Base-by-base conservation (phyloP, 2,113 vertebrate species). In the Onychostoma macrolepis region DNA sequence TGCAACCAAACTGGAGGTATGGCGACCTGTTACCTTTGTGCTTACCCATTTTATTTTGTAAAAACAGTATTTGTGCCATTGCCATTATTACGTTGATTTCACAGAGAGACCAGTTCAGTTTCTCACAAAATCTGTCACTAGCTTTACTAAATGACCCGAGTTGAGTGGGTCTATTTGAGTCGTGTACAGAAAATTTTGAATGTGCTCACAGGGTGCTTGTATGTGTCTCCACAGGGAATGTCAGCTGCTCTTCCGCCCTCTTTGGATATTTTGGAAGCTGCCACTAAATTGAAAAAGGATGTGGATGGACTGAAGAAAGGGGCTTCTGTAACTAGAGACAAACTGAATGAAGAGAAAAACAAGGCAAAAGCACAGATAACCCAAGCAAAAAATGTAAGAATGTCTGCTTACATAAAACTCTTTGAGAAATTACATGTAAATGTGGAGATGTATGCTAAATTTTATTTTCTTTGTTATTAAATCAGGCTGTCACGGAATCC, bases 1-100 rank as follows among this genome's bases (percentile, higher is more conserved):
- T 79, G 82, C 94, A 2, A n/a, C 10, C 0, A 56, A 83, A 6
- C 94, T 98, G 83, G 94, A 97, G 97, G 98, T 99, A 86, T 21
- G 33, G 43, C 2, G 74, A 85, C 10, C 48, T 36, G 11, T 2
- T 6, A 0, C 4, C 38, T 28, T 36, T 21, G 10, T 53, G 15
- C 19, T 11, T 19, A 43, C 24, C 48, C 9, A 21, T 15, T 33
- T 61, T 19, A 33, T 83, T 69, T 71, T 0, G 26, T 21, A 24
- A 74, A 72, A 76, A 48, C 41, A 10, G 19, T 71, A 38, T 71
- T 41, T 50, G 21, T 67, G 43, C 74, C 61, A 48, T 26, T 67
- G 85, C 10, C 10, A 33, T 80, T 61, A 28, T 61, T 41, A n/a
- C 0, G 6, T 38, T 2, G 5, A 36, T 58, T 61, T 61, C 8